Base-by-base conservation (phyloP, 2,797 vertebrate genomes). In the Parauchenoglanis ngamensis region DNA sequence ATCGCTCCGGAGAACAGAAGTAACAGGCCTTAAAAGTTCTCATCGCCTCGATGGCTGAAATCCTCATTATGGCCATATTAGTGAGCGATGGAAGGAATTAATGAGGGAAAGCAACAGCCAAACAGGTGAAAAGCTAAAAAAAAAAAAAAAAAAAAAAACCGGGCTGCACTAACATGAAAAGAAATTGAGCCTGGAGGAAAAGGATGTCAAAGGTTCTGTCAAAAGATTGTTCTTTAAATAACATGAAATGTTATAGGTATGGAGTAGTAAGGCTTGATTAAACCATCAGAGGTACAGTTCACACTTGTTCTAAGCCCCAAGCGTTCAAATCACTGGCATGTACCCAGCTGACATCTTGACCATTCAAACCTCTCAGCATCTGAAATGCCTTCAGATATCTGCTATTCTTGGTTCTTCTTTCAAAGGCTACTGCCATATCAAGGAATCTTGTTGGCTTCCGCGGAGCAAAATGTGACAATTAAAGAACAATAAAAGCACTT, bases 61-160 rank as follows among this genome's bases (percentile, higher is more conserved):
- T 89, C 86, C 88, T 92, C 80, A 91, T 89, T 86, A 86, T 54
- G 81, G 88, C 70, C 83, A 46, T 90, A 87, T 87, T 88, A 89
- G 68, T 85, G 78, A 87, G 56, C 86, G 67, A 80, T 88, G 80
- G 83, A 83, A 86, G 81, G 80, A 57, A 87, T 85, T 90, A 90
- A 91, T 89, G 86, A 89, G 83, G 83, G 77, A 89, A 75, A 75
- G 86, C 85, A 79, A 90, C 57, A 79, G 87, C 86, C 87, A 90
- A 91, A 84, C 52, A 85, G 57, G 44, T 59, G 4, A 54, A 77
- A 76, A 77, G 6, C 13, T 21, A 59, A 73, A 49, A 79, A 84
- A 70, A 81, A 72, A 85, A 52, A 82, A 65, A 57, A 70, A 65
- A 67, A 59, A 87, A 78, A 79, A 75, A 85, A 84, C 31, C 57